Conservation (phyloP, 2,797 vertebrate genomes). For the Momotus momota region DNA sequence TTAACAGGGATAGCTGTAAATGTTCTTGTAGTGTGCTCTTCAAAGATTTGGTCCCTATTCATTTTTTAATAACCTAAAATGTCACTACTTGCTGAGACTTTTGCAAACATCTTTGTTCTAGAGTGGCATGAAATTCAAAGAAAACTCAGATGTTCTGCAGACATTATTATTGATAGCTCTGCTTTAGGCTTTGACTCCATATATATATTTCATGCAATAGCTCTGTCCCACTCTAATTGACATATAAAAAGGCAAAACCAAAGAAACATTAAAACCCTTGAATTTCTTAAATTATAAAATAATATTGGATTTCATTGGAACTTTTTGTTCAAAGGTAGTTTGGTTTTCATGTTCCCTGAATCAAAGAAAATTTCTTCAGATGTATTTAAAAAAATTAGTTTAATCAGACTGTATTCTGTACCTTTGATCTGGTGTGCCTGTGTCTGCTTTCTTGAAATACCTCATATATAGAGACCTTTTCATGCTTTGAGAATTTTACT, state of each 20-base stretch:
- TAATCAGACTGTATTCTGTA: conserved; percentile 22
- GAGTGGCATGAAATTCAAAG: conserved; percentile 10
- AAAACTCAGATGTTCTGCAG: conserved; percentile 19
- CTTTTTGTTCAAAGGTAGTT: conserved; percentile 27
- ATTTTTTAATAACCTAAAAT: not conserved
- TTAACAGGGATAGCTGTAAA: not conserved
- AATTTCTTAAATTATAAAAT: conserved; percentile 36
- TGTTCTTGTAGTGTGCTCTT: not conserved
- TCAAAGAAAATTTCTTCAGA: not conserved
- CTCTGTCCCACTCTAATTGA: not conserved
- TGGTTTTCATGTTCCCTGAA: conserved; percentile 34
- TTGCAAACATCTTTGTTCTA: not conserved
- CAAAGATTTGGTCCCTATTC: not conserved
- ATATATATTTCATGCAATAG: not conserved
- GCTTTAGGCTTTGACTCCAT: not conserved
- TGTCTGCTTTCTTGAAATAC: conserved; percentile 41
- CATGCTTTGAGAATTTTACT: conserved; percentile 27
- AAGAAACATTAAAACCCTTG: not conserved
- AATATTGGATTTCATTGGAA: not conserved
- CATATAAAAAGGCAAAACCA: not conserved
- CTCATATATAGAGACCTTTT: not conserved
- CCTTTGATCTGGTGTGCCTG: conserved; percentile 45
- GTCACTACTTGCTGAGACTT: not conserved
- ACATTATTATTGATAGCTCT: not conserved
- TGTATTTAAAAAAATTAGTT: conserved; percentile 40